Evolutionary conservation across 2,888 invertebrate species (phyloP).

Genomic region (Acronicta alni): DNA sequence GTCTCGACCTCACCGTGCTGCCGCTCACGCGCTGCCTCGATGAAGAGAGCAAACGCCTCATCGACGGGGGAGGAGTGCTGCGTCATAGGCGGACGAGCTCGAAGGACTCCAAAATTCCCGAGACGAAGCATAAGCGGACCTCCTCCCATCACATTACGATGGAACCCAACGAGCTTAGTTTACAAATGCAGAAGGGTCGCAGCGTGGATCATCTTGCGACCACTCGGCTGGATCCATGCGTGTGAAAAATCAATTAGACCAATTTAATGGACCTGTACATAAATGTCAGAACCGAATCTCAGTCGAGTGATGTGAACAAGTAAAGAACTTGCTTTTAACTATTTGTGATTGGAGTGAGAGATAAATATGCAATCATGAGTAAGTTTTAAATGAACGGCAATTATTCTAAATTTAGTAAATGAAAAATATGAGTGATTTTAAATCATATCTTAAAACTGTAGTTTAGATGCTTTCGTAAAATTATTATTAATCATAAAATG

Average conservation of each 20-base stretch:
- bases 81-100: constrained; percentile 90
- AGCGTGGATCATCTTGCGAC: constrained; percentile 81
- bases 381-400: constrained; percentile 58
- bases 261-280: constrained; percentile 10
- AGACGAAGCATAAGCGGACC: constrained; percentile 80
- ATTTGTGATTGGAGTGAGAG: constrained; percentile 41
- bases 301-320: constrained; percentile 29
- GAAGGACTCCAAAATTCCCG: constrained; percentile 84
- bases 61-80: constrained; percentile 81
- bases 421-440: constrained; percentile 78
- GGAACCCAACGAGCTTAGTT: constrained; percentile 78
- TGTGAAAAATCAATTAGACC: constrained; percentile 53
- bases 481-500: constrained; percentile 58
- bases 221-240: constrained; percentile 71
- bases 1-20: constrained; percentile 79
- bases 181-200: constrained; percentile 80
- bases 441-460: constrained; percentile 83
- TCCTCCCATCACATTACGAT: constrained; percentile 85
- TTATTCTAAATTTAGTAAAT: constrained; percentile 54
- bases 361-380: constrained; percentile 65
- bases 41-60: constrained; percentile 85
- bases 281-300: constrained; percentile 56
- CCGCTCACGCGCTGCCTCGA: constrained; percentile 77
- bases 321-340: constrained; percentile 37
- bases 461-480: constrained; percentile 72